Base-by-base conservation (phyloP, 2,113 vertebrate genomes). In the Fulmarus glacialis region DNA sequence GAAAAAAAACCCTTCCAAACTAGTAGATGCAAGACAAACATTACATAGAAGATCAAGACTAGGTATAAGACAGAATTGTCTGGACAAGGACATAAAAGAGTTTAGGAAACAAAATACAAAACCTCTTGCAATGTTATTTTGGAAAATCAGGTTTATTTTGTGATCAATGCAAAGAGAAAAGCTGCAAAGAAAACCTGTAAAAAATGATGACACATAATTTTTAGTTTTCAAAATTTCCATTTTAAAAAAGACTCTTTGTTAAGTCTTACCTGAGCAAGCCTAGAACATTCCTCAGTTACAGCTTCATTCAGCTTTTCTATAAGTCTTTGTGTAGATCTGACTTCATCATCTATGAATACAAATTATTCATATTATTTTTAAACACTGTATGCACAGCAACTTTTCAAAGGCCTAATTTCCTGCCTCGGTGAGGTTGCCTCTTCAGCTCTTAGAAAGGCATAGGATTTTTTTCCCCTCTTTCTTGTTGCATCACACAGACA, bases 261-360 rank as follows among this genome's bases (percentile, higher is more conserved):
- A 86, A 75, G 15, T 67, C 94, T 97, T 95, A 99, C 98, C 98
- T 98, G 97, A 89, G 86, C 92, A 63, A 99, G 96, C 34, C 97
- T 98, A 85, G 92, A 97, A 96, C 98, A 99, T 95, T 99, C 99
- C 72, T 99, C 97, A 85, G 98, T 98, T 56, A 99, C 95, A 63
- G 97, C 97, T 95, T 98, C 98, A 55, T 97, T 98, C 94, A 99
- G 92, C 93, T 97, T 97, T 86, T 97, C 98, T 95, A 98, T 96
- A 60, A 99, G 98, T 70, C 90, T 96, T 72, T 98, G 98, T 60
- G 98, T 96, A 95, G 97, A 96, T 88, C 90, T 98, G 36, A 78
- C 81, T 72, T 98, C 97, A 92, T 94, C 97, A 90, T 67, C 98
- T 98, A 93, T 6, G 2, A 94, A 94, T 62, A 96, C 3, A 97